Evolutionary conservation across 2,797 vertebrate genomes (phyloP), one percentile per base, ranked within the genome.

Genomic region (Sebastes variabilis): DNA sequence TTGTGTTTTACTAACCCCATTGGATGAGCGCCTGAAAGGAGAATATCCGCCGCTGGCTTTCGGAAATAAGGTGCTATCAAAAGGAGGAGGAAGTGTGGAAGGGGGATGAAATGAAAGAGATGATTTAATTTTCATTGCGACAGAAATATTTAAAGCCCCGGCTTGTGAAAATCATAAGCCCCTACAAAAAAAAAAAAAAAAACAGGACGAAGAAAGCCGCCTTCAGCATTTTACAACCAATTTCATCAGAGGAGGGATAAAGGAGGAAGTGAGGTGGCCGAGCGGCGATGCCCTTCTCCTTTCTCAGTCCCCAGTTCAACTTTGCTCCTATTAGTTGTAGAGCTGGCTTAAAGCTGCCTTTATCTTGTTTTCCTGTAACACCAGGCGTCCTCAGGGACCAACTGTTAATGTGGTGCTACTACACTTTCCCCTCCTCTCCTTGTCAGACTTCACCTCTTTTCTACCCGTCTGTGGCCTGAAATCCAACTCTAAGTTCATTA

Each of bases 81-180:
- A n/a, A 87, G 75, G 56, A 77, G 42, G 38, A 59, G 79, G 79
- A 73, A 56, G 68, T 52, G 69, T 29, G 70, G 62, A 54, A 2
- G 34, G 54, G n/a, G 54, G 52, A 5, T 14, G 54, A 61, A 83
- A 80, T 67, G 67, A 92, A 89, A 87, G 73, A 56, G 71, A 89
- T 80, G 64, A 90, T 92, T 92, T 87, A 75, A 93, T 92, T 92
- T 90, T 91, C 77, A 77, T 80, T 69, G 80, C 67, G 22, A 76
- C 61, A 84, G 52, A 83, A 87, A 88, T 88, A 87, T 89, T 92
- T 87, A 92, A 92, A 87, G 77, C 87, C 79, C 27, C 6, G 4
- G 64, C 79, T 81, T 65, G 72, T 82, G 72, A 78, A 86, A 82
- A 90, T 82, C 59, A 67, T 79, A 87, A 87, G 68, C 77, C 38